Evolutionary conservation across 2,888 invertebrate genomes (phyloP).

Genomic region (Phaedon cochleariae): DNA sequence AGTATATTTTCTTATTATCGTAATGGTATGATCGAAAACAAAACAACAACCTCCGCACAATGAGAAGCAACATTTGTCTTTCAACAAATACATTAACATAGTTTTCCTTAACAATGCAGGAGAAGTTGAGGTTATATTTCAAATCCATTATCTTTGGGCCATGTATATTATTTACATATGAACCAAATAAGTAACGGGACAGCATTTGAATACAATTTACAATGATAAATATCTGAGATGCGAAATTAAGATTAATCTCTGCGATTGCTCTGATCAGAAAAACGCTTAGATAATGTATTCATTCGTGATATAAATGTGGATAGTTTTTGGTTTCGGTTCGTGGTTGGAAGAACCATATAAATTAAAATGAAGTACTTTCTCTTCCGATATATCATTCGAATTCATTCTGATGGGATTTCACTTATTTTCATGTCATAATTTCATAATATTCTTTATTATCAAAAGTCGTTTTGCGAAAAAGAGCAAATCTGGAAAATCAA

Average conservation of each 20-base stretch:
- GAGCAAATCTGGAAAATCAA: too few relatives aligned
- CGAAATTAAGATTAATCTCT: slow-evolving; percentile 4
- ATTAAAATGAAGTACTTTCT: too few relatives aligned
- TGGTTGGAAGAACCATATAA: too few relatives aligned
- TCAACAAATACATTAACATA: not conserved
- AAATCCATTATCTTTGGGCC: not conserved
- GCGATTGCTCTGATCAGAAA: not conserved
- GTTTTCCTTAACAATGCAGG: slow-evolving; percentile 1
- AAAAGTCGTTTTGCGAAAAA: too few relatives aligned
- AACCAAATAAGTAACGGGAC: not conserved
- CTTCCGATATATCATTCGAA: too few relatives aligned
- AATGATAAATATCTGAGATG: not conserved
- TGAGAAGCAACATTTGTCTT: too few relatives aligned
- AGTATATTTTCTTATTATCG: not conserved
- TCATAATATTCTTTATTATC: too few relatives aligned
- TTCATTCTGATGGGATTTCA: too few relatives aligned
- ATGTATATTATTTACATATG: slow-evolving; percentile 4
- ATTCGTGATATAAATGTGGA: not conserved
- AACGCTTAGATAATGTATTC: not conserved
- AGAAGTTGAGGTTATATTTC: not conserved
- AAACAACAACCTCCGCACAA: too few relatives aligned
- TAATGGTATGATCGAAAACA: not conserved
- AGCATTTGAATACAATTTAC: slow-evolving; percentile 15
- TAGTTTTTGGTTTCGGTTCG: not conserved
- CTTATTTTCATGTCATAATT: too few relatives aligned